Evolutionary conservation across 2,888 invertebrate genomes (phyloP), one percentile per base, ranked within the genome.

Genomic region (Biston betularia): DNA sequence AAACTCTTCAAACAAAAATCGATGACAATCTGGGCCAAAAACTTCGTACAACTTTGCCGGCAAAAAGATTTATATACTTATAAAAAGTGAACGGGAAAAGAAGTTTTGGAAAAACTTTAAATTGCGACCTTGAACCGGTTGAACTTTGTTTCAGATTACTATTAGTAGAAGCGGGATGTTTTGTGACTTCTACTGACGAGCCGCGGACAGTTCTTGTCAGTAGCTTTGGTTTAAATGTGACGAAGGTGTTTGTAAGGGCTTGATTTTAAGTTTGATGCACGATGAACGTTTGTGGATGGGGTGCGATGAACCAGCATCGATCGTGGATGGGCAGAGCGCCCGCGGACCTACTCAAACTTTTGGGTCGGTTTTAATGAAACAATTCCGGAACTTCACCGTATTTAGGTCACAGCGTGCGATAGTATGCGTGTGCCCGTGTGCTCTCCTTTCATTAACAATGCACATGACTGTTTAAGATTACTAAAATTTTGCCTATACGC

Each of bases 21-120:
- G 94, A 94, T 94, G 93, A 92, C 93, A 94, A 94, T 94, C 93
- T 94, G 92, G 94, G 93, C 91, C 93, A 93, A 93, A 92, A 93
- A 93, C 92, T 93, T 93, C 75, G 88, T 83, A 82, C 81, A 94
- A 94, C 88, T 94, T 91, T 81, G 90, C 87, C 89, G 92, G 86
- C 92, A 92, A 93, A 93, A 94, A 93, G 93, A 94, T 94, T 94
- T 93, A 93, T 94, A 93, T 89, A 92, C 92, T 92, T 92, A 92
- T 91, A 93, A 93, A 93, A 93, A 93, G 89, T 91, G 89, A 89
- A 89, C 87, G 92, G 89, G 87, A 89, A 92, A 86, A 86, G 88
- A 92, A 92, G 86, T 93, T 93, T 93, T 90, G 89, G 89, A 91
- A 94, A 94, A 94, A 94, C 94, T 94, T 94, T 94, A 94, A 94